Evolutionary conservation across 2,113 vertebrate genomes (phyloP).

Genomic region (Dendropsophus ebraccatus): DNA sequence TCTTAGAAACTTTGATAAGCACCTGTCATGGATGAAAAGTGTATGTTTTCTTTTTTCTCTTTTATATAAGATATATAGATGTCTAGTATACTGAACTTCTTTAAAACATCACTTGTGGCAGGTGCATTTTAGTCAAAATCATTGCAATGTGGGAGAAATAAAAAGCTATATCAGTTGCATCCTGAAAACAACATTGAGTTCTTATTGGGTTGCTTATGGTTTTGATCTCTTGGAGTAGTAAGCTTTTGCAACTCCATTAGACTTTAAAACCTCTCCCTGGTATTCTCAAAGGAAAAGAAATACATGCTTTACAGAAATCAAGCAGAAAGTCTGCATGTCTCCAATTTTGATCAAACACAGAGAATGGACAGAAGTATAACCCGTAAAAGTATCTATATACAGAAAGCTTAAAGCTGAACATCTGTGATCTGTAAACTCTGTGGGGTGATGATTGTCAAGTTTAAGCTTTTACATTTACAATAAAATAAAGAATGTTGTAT

Average conservation of each 20-base stretch:
- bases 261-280: conserved; percentile 24
- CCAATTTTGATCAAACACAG: conserved; percentile 38
- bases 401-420: conserved; percentile 42
- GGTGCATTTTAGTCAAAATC: conserved; percentile 34
- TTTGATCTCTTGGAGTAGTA: conserved; percentile 42
- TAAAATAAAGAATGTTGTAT: background rate
- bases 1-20: conserved; percentile 6
- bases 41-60: conserved; percentile 8
- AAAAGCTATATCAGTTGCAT: conserved; percentile 41
- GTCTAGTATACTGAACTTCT: conserved; percentile 4
- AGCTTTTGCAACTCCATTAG: conserved; percentile 48
- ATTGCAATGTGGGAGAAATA: conserved; percentile 6
- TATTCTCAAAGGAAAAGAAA: conserved; percentile 28
- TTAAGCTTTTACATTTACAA: background rate
- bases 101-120: conserved; percentile 31
- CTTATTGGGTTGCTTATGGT: conserved; percentile 26
- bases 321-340: conserved; percentile 37
- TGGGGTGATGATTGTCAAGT: background rate
- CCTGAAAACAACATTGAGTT: conserved; percentile 23
- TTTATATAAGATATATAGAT: conserved; percentile 14
- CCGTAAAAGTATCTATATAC: conserved; percentile 20
- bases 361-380: conserved; percentile 41
- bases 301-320: conserved; percentile 45
- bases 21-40: conserved; percentile 28
- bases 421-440: conserved; percentile 29